These are phyloP conservation scores for Platycnemis pennipes DNA, from an alignment of 2,888 invertebrate species.

Conservation along the genomic window DNA sequence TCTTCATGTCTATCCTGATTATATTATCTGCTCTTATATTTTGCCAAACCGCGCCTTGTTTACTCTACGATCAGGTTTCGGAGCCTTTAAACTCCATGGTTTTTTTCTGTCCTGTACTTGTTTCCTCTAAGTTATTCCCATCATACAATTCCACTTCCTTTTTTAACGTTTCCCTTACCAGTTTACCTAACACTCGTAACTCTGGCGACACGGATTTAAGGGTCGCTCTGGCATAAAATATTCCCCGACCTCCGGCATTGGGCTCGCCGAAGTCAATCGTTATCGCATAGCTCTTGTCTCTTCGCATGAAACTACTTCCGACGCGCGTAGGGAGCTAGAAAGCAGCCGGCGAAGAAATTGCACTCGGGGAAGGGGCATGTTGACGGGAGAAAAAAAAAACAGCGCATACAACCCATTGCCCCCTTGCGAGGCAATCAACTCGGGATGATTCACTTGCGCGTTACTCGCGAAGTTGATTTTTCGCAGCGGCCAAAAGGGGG, in stretches of 20 bases:
- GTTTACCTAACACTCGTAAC: no score
- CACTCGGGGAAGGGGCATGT: background rate
- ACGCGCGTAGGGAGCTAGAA: background rate
- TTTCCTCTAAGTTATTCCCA: no score
- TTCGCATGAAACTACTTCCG: background rate
- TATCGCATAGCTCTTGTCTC: no score
- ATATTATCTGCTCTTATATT: no score
- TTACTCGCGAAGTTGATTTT: conserved; percentile 45
- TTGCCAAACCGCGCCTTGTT: no score
- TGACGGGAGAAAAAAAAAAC: background rate
- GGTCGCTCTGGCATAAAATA: background rate
- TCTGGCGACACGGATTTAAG: no score
- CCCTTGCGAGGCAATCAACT: conserved; percentile 51
- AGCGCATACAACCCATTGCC: background rate
- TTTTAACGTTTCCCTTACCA: no score
- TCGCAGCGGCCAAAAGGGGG: background rate
- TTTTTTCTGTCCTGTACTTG: no score
- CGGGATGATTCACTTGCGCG: conserved; percentile 57
- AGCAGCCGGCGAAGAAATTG: background rate
- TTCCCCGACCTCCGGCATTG: background rate
- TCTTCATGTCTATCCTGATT: no score
- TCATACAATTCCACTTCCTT: no score
- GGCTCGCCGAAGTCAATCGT: background rate
- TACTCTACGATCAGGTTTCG: no score
- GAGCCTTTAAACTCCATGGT: no score